Base-by-base conservation (phyloP, 2,888 invertebrate genomes). In the Clitarchus hookeri region DNA sequence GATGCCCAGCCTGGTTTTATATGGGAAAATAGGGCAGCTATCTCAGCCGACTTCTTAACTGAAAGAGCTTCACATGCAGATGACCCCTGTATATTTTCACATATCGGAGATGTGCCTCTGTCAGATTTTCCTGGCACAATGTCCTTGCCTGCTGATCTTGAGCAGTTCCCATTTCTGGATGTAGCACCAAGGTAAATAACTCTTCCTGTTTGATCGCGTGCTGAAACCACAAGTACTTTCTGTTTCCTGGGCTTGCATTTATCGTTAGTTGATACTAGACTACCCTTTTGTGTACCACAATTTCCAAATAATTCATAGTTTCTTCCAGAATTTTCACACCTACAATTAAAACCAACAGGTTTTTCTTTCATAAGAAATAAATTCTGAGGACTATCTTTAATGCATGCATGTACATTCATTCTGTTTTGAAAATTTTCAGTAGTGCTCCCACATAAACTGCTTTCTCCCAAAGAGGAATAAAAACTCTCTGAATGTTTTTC, bases 1-100 rank as follows among this genome's bases (percentile, higher is more conserved):
- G 90, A 89, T 9, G 89, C 89, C 87, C 90, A 89, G 80, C 89
- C 89, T 26, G 90, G 85, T 87, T 90, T 90, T 78, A 90, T 94
- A 90, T 96, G 96, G 0, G 96, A 96, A 91, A 97, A 97, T 48
- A 97, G 92, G 0, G 97, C 97, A 0, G 97, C 97, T 89, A 97
- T 97, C 91, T 97, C 97, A 0, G 97, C 97, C 4, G 96, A 96
- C 91, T 97, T 97, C 91, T 97, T 97, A 48, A 97, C 96, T 85
- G 96, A 96, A 0, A 97, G 92, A 0, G 96, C 96, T 89, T 96
- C 96, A 85, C 87, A 44, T 48, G 87, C 87, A 54, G 85, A 79
- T 8, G 84, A 84, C 8, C n/a, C n/a, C 16, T 8, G 65, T 16
- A 65, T 19, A 25, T 65, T 65, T 23, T 65, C 19, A 16, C n/a